Base-by-base conservation (phyloP, 1,140 invertebrate genomes). In the Panulirus ornatus region DNA sequence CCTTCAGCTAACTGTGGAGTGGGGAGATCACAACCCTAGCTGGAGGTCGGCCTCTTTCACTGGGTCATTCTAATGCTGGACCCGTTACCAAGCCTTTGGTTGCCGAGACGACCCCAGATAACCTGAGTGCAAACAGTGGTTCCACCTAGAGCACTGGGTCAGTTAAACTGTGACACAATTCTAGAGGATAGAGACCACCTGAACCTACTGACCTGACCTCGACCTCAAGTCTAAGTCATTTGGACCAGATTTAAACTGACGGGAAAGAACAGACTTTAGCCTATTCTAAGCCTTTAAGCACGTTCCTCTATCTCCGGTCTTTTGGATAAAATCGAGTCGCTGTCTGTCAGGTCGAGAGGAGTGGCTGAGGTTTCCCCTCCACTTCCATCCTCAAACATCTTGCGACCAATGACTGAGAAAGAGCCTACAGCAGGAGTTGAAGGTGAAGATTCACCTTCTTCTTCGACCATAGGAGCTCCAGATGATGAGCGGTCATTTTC, bases 241-340 rank as follows among this genome's bases (percentile, higher is more conserved):
- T 66, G 58, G 58, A 66, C 58, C 58, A 30, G 58, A 66, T 66
- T 30, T 66, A 27, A 58, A 58, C 14, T 58, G 54, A 58, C 54
- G 22, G 54, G 54, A 58, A 19, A 19, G 22, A 3, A 14, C 54
- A 66, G 30, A 22, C 30, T 66, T 27, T 66, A 66, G 8, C n/a
- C 58, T 30, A 11, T 66, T 66, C 30, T 30, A 66, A 5, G 27
- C 30, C 34, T 30, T 90, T 85, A 90, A 75, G 88, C 88, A 30
- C 88, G 88, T 51, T 90, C 88, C 82, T 90, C 88, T 11, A 90
- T 90, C 54, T 90, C 88, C 27, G 88, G 81, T 66, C 88, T 54
- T 27, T 84, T 90, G 6, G 82, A 30, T 34, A 90, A 38, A 14
- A 90, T 34, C 5, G 88, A 90, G 27, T 90, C 88, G n/a, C 82